phyloP scores from a whole-genome alignment of 2,113 vertebrate genomes.

The Xenopus laevis region DNA sequence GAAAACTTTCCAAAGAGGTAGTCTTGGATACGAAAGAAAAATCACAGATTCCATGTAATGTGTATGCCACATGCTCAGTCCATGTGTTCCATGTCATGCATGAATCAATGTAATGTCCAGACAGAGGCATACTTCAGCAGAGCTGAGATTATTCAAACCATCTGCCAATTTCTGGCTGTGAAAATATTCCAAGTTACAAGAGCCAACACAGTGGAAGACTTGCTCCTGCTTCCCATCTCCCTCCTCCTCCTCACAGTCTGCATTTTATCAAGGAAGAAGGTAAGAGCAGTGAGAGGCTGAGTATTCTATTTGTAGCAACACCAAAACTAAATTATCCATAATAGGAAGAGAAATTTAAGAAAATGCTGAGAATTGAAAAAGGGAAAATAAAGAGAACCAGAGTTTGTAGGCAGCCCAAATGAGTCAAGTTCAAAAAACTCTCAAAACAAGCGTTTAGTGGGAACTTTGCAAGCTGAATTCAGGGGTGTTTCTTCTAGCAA shows the following conservation, averaged over 20 bases:
- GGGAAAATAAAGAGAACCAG: no score
- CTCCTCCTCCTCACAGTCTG: constrained; percentile 33
- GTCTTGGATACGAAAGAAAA: constrained; percentile 16
- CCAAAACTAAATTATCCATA: background rate
- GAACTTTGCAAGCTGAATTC: no score
- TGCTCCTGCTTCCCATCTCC: constrained; percentile 22
- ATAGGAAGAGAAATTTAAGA: no score
- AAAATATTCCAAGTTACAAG: constrained; percentile 43
- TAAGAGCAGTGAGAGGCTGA: constrained; percentile 1
- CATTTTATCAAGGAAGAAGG: constrained; percentile 18
- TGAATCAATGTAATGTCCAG: constrained; percentile 44
- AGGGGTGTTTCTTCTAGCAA: no score
- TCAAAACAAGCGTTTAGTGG: no score
- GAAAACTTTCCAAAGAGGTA: constrained; percentile 8
- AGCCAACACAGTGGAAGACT: constrained; percentile 43
- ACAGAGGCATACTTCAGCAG: constrained; percentile 44
- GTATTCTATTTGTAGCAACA: background rate
- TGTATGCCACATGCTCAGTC: constrained; percentile 30
- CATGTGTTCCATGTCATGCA: constrained; percentile 43
- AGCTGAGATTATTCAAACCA: constrained; percentile 40
- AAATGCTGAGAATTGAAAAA: no score
- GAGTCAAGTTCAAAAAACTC: no score
- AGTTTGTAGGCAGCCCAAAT: no score
- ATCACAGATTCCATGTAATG: constrained; percentile 44
- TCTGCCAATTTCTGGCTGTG: constrained; percentile 43